phyloP scores from a whole-genome alignment of 1,140 invertebrate species.

The Tetraneura akinire region DNA sequence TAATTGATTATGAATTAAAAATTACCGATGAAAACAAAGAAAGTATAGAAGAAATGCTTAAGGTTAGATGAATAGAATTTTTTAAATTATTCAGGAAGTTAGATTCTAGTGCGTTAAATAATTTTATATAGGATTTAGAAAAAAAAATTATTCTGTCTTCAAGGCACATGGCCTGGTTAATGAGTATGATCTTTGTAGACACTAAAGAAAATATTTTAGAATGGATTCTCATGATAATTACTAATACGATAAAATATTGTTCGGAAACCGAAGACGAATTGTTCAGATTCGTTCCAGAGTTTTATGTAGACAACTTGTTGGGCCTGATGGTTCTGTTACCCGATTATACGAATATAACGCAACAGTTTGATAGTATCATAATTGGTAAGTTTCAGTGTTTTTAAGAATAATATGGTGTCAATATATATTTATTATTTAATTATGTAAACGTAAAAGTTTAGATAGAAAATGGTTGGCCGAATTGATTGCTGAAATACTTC shows the following conservation, averaged over 20 bases:
- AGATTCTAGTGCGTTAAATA: no score
- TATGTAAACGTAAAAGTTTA: neutral
- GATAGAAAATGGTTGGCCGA: slow-evolving; percentile 12
- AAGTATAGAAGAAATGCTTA: neutral
- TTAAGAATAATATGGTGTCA: neutral
- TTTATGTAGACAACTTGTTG: slow-evolving; percentile 12
- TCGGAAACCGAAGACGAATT: neutral
- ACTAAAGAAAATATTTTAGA: slow-evolving; percentile 1
- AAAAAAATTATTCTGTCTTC: neutral
- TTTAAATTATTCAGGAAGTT: neutral
- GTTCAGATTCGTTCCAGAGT: slow-evolving; percentile 23
- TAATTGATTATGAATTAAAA: slow-evolving; percentile 24
- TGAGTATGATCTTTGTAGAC: slow-evolving; percentile 17
- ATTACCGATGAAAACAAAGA: neutral
- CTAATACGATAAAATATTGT: slow-evolving; percentile 20
- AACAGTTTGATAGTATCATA: slow-evolving; percentile 8
- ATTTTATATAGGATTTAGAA: neutral
- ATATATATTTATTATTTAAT: neutral
- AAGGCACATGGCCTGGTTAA: slow-evolving; percentile 14
- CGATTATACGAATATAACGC: neutral
- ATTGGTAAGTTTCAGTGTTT: neutral
- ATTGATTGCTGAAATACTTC: slow-evolving; percentile 1
- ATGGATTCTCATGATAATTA: slow-evolving; percentile 8
- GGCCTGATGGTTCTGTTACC: neutral
- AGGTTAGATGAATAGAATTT: neutral